These are phyloP conservation scores for Hecatera dysodea DNA, from an alignment of 2,888 invertebrate species.

Conservation along the genomic window DNA sequence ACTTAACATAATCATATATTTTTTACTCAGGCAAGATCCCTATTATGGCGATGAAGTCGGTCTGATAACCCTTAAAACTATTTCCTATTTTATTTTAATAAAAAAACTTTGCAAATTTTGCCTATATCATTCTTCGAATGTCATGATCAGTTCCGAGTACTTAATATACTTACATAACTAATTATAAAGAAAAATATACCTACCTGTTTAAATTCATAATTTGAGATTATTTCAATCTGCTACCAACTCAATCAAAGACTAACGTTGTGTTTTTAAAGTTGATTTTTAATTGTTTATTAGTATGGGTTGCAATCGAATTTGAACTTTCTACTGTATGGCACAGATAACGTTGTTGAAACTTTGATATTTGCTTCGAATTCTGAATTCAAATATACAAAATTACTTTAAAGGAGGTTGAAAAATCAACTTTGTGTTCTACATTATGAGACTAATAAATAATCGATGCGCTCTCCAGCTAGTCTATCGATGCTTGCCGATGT, in stretches of 20 bases:
- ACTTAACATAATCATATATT: too few relatives aligned
- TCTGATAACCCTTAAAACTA: too few relatives aligned
- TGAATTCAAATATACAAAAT: background rate
- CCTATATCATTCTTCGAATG: background rate
- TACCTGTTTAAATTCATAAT: background rate
- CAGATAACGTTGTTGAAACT: background rate
- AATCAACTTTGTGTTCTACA: too few relatives aligned
- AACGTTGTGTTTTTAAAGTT: background rate
- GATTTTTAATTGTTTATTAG: background rate
- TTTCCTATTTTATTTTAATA: too few relatives aligned
- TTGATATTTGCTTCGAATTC: background rate
- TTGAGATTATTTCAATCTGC: background rate
- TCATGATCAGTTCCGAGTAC: background rate
- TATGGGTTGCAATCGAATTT: background rate
- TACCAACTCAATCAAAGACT: background rate
- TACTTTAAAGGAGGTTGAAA: background rate
- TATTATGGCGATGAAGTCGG: too few relatives aligned
- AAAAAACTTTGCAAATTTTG: too few relatives aligned
- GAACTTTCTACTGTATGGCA: background rate
- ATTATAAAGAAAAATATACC: background rate
- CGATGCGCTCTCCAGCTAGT: background rate
- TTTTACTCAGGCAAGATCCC: too few relatives aligned
- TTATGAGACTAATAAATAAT: background rate
- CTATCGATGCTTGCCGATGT: background rate
- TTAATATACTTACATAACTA: too few relatives aligned